phyloP scores from a whole-genome alignment of 1,140 invertebrate species.

The Gonatopus flavifemur region DNA sequence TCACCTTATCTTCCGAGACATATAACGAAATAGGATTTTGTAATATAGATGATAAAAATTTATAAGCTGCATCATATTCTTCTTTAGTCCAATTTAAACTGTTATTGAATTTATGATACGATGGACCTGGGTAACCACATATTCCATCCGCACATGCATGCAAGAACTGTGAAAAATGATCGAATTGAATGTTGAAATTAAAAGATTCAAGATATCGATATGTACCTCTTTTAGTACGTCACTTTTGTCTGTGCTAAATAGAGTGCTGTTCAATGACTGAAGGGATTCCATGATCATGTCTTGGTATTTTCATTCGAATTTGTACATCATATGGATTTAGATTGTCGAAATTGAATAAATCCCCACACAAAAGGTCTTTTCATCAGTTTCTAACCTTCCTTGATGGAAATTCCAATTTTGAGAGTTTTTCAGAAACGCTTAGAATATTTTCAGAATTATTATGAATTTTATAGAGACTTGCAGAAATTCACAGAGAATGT shows the following conservation, averaged over 20 bases:
- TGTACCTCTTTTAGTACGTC: slow-evolving; percentile 36
- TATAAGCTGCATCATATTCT: slow-evolving; percentile 37
- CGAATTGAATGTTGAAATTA: neutral
- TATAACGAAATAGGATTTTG: slow-evolving; percentile 40
- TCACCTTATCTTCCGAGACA: slow-evolving; percentile 39
- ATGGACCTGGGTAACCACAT: slow-evolving; percentile 37
- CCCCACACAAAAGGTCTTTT: too few species aligned
- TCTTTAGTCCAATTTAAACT: slow-evolving; percentile 41
- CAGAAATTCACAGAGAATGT: too few species aligned
- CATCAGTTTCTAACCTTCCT: too few species aligned
- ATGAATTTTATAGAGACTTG: too few species aligned
- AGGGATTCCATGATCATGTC: slow-evolving; percentile 25
- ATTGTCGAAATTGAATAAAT: too few species aligned
- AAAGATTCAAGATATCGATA: slow-evolving; percentile 1
- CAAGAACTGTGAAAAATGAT: slow-evolving; percentile 35
- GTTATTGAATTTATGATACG: slow-evolving; percentile 36
- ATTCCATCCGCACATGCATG: slow-evolving; percentile 49
- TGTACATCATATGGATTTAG: too few species aligned
- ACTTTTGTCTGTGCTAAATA: slow-evolving; percentile 34
- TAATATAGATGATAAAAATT: slow-evolving; percentile 32
- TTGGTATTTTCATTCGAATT: too few species aligned
- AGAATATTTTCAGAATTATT: too few species aligned
- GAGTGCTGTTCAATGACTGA: slow-evolving; percentile 22
- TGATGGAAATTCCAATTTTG: too few species aligned
- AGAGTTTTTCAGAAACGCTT: too few species aligned